Evolutionary conservation across 2,797 vertebrate genomes (phyloP).

Genomic region (Betta splendens): DNA sequence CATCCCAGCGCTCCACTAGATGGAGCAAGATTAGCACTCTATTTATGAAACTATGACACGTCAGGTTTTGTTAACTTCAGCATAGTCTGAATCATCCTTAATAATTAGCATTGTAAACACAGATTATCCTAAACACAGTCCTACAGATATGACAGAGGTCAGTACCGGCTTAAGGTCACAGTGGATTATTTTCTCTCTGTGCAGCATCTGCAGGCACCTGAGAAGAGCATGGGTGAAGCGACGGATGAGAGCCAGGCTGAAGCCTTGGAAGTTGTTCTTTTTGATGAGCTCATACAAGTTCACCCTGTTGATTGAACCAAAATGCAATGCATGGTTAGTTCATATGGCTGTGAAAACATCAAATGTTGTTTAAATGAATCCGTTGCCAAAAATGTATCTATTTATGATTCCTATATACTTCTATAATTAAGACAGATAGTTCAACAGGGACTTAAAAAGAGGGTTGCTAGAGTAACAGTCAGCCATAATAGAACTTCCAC

Average conservation of each 20-base stretch:
- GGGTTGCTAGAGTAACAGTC: too few relatives aligned
- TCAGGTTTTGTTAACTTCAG: neutral
- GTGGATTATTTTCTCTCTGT: conserved; percentile 93
- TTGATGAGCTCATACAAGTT: conserved; percentile 95
- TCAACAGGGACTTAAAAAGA: too few relatives aligned
- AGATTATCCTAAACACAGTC: neutral
- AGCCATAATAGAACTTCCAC: conserved; percentile 5
- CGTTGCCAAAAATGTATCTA: neutral
- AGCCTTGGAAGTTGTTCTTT: conserved; percentile 96
- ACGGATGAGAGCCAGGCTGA: conserved; percentile 89
- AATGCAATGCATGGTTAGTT: neutral
- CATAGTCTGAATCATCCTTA: neutral
- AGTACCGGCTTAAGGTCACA: conserved; percentile 94
- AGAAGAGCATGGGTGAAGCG: conserved; percentile 90
- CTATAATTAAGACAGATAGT: too few relatives aligned
- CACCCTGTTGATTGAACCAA: conserved; percentile 78
- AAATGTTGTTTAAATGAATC: neutral
- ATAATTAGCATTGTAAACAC: neutral
- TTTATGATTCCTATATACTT: neutral
- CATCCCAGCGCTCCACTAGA: conserved; percentile 34
- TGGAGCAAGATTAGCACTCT: conserved; percentile 22
- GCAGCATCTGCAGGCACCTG: conserved; percentile 92
- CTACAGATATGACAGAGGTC: conserved; percentile 1
- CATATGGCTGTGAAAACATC: neutral
- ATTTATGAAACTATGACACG: neutral